Evolutionary conservation across 1,140 invertebrate species (phyloP), one percentile per base, ranked within the genome.

Genomic region (Dreissena rostriformis): DNA sequence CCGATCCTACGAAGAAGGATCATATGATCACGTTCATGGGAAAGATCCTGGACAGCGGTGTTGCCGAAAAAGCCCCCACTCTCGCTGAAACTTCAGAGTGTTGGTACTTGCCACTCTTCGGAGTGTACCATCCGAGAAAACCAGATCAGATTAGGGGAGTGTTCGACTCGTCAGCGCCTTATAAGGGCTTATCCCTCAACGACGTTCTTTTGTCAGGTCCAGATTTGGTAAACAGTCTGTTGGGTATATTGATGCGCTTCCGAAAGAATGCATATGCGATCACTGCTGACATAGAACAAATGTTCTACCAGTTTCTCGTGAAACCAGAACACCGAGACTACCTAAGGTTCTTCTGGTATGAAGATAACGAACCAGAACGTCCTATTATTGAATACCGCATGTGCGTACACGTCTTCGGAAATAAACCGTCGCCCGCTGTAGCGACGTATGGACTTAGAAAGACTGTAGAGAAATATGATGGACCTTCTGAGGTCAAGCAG

Each of bases 401-500:
- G 78, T 63, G 55, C 55, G 70, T 57, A 8, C 55, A 81, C 63
- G 67, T 81, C 6, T 81, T 81, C 65, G 68, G 68, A n/a, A 81
- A 81, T 29, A 81, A 28, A 12, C 68, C 70, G 22, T 82, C 79
- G 22, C 79, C 79, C 12, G 79, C 79, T 5, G 65, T 67, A 65
- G 68, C 70, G 7, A 82, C 70, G 12, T 66, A 63, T 74, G 53
- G 74, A 24, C 71, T 88, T 2, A 81, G 63, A 7, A 82, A 81
- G 39, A 65, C 65, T 19, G 81, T 75, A 49, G 57, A 75, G 49
- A 17, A 22, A 19, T 39, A 17, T 17, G 52, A 70, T n/a, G 53
- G n/a, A n/a, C n/a, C n/a, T n/a, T n/a, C 39, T 19, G 72, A 83
- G 26, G 71, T 80, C 10, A 67, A 55, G 55, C 49, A 81, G 17